These are phyloP conservation scores for Thysanoteuthis rhombus DNA, from an alignment of 2,888 invertebrate genomes.

Conservation along the genomic window DNA sequence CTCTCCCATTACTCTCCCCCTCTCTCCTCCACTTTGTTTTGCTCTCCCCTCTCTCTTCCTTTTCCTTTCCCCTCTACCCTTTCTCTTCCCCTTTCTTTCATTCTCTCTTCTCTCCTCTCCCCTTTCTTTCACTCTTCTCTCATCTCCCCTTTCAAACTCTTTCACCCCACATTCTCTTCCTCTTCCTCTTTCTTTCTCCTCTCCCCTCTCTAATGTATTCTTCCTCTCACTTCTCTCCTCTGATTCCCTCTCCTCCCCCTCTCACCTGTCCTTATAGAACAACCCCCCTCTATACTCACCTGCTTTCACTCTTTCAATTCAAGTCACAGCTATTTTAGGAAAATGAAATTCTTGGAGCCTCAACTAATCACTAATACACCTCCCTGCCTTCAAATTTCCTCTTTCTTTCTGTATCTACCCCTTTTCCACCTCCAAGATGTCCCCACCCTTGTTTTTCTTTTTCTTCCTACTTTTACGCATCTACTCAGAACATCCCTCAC, in stretches of 20 bases:
- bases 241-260: not conserved
- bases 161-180: not conserved
- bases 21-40: not conserved
- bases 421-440: not conserved
- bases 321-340: not conserved
- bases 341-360: not conserved
- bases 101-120: too few species aligned
- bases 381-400: not conserved
- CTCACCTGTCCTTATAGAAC: not conserved
- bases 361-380: not conserved
- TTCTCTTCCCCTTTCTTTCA: not conserved
- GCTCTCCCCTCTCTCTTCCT: not conserved
- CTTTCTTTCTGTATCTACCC: not conserved
- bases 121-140: not conserved
- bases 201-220: not conserved
- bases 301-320: not conserved
- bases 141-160: not conserved
- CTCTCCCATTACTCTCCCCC: too few species aligned
- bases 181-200: not conserved
- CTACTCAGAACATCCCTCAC: not conserved
- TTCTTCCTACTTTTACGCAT: not conserved
- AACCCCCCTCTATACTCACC: not conserved
- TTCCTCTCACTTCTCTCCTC: not conserved
- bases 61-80: not conserved
- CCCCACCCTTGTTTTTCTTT: not conserved